Evolutionary conservation across 2,113 vertebrate species (phyloP), one percentile per base, ranked within the genome.

Genomic region (Hucho hucho): DNA sequence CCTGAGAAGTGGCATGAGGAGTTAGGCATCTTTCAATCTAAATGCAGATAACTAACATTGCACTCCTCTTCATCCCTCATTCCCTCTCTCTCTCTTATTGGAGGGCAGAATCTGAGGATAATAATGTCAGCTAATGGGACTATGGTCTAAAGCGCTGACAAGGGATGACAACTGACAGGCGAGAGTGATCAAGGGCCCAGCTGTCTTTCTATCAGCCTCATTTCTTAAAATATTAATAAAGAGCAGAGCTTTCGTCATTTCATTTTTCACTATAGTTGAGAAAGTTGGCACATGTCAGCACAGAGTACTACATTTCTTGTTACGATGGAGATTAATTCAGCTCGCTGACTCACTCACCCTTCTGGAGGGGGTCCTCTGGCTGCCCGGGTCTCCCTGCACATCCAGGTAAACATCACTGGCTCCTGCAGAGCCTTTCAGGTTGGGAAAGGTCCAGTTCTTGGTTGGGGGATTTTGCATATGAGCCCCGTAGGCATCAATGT

Each of bases 371-470:
- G 85, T 81, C 5, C 78, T 77, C 61, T 91, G 91, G 46, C 91
- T 86, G 26, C 84, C 90, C 79, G 68, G 69, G 16, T 82, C 91
- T 64, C 46, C 85, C 3, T 89, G 18, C 11, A 92, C 81, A 32
- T 91, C 91, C 6, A 92, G 83, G 73, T 93, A 94, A 68, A 91
- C 87, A 59, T 94, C 93, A 0, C 85, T 32, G 46, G 91, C 53
- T 1, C 78, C 84, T 9, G 81, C 22, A 1, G 87, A 87, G 18
- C 88, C 90, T 85, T 91, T 92, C 65, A 92, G 85, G 2, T 94
- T 95, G 70, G 94, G 94, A 77, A 94, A 94, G 68, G 93, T 94
- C 94, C 94, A 95, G 88, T 94, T 93, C 88, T 93, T 94, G 83
- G 91, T 58, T 14, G 75, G 56, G 1, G 75, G 76, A 43, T 43